These are phyloP conservation scores for Hecatera dysodea DNA, from an alignment of 2,888 invertebrate genomes.

Conservation along the genomic window DNA sequence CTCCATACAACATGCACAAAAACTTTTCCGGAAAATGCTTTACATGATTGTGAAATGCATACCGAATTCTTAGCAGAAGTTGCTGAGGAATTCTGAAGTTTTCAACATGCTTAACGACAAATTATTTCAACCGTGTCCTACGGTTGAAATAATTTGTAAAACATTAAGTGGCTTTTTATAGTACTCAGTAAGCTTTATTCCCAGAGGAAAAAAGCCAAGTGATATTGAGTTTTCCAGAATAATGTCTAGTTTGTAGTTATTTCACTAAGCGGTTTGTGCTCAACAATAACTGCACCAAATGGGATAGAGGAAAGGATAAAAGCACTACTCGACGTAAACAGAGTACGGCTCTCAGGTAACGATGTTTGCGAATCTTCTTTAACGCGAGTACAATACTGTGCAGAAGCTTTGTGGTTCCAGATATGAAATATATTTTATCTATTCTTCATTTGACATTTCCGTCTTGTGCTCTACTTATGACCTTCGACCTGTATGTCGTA, in stretches of 20 bases:
- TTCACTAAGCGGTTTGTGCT: conserved; percentile 53
- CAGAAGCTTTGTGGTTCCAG: conserved; percentile 65
- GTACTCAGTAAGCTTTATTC: conserved; percentile 8
- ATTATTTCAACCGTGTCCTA: too few species aligned
- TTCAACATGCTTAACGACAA: neutral
- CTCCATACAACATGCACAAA: neutral
- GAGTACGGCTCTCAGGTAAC: conserved; percentile 71
- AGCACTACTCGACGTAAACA: conserved; percentile 69
- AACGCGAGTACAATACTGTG: conserved; percentile 65
- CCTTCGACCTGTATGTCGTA: conserved; percentile 77
- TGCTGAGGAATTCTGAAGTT: conserved; percentile 23
- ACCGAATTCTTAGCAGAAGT: conserved; percentile 24
- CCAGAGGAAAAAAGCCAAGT: conserved; percentile 12
- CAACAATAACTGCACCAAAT: conserved; percentile 61
- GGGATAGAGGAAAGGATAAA: conserved; percentile 63
- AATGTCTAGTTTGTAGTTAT: conserved; percentile 41
- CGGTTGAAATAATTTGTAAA: conserved; percentile 14
- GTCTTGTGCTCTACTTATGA: conserved; percentile 66
- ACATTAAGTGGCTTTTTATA: conserved; percentile 2
- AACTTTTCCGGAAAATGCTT: conserved; percentile 19
- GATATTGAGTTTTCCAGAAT: conserved; percentile 35
- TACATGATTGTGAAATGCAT: conserved; percentile 18
- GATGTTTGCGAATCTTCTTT: conserved; percentile 74
- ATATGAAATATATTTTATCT: conserved; percentile 66
- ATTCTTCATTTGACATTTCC: conserved; percentile 75